phyloP scores from a whole-genome alignment of 1,140 invertebrate genomes.

The Atopsyche davidsoni region DNA sequence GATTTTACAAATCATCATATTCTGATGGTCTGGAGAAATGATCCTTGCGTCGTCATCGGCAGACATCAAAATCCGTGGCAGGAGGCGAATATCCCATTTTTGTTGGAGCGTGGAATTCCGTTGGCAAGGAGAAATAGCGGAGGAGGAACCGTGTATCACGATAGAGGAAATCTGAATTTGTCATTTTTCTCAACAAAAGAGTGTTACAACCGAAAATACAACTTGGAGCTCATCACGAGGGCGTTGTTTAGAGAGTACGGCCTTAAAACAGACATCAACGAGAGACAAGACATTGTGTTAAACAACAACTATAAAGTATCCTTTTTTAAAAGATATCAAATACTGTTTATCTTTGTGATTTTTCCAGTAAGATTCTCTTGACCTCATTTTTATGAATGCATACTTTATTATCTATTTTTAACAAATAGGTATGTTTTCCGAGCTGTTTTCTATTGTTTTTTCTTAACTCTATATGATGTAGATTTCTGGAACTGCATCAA shows the following conservation, averaged over 20 bases:
- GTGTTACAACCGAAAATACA: conserved; percentile 75
- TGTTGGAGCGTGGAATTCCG: conserved; percentile 57
- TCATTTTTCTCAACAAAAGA: conserved; percentile 79
- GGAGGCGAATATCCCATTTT: conserved; percentile 71
- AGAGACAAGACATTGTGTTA: conserved; percentile 77
- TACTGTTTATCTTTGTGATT: neutral
- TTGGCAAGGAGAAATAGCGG: conserved; percentile 87
- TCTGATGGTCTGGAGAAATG: conserved; percentile 85
- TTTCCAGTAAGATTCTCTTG: too few species aligned
- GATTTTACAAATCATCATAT: conserved; percentile 77
- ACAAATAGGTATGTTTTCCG: neutral
- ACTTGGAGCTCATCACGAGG: conserved; percentile 76
- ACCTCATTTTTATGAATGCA: conserved; percentile 4
- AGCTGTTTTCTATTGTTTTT: neutral
- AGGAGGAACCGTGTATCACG: conserved; percentile 96
- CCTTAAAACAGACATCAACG: conserved; percentile 65
- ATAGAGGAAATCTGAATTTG: conserved; percentile 87
- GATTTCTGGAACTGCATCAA: conserved; percentile 90
- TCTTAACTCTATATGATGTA: conserved; percentile 33
- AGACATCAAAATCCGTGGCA: conserved; percentile 95
- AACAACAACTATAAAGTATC: conserved; percentile 76
- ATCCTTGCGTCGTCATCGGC: conserved; percentile 91
- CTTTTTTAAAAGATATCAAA: conserved; percentile 31
- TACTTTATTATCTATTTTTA: neutral
- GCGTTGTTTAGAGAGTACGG: conserved; percentile 74